A percentile compares a stretch with the other conserved stretches of the same genome.
These are phyloP conservation scores for Pollenia griseotomentosa DNA, from an alignment of 2,888 invertebrate genomes.

Conservation along the genomic window DNA sequence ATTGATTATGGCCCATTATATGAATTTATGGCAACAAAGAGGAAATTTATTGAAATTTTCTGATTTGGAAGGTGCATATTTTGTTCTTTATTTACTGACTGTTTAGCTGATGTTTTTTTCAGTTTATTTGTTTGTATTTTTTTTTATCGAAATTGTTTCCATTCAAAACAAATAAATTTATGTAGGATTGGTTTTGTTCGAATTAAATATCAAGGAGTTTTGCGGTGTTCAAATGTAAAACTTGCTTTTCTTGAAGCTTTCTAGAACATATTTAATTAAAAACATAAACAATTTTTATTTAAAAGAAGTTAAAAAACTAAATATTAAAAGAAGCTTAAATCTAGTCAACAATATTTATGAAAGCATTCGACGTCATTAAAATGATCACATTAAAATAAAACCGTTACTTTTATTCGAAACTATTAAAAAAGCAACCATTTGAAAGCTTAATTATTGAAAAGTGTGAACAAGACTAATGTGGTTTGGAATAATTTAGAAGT, in stretches of 20 bases:
- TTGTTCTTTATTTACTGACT: slow-evolving; percentile 61
- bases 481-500: background rate
- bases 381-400: background rate
- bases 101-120: slow-evolving; percentile 46
- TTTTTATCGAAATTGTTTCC: slow-evolving; percentile 30
- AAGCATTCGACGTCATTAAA: background rate
- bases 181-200: background rate
- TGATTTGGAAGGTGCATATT: slow-evolving; percentile 60
- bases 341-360: background rate
- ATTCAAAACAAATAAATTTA: slow-evolving; percentile 20
- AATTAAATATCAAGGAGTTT: background rate
- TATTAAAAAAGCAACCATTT: slow-evolving; percentile 6
- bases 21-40: slow-evolving; percentile 71
- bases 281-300: background rate
- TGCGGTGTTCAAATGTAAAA: background rate
- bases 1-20: slow-evolving; percentile 74
- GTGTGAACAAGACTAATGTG: background rate
- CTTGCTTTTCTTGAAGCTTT: background rate
- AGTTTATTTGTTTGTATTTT: background rate
- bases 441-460: background rate
- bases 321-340: background rate
- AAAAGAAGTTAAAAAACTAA: too few relatives aligned
- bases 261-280: background rate
- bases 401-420: slow-evolving; percentile 2
- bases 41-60: slow-evolving; percentile 72